Evolutionary conservation across 2,797 vertebrate genomes (phyloP).

Genomic region (Lates japonicus): DNA sequence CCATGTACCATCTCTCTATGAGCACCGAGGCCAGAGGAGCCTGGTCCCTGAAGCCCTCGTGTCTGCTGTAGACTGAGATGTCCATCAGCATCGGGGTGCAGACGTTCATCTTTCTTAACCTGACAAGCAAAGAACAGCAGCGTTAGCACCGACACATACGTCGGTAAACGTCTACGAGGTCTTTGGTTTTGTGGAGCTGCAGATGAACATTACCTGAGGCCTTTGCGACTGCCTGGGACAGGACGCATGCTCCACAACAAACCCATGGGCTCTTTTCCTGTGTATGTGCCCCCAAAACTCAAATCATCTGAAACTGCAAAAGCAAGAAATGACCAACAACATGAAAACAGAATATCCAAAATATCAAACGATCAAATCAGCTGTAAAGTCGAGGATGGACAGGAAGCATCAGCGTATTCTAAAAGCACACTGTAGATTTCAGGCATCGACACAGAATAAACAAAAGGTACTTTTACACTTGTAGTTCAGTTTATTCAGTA

Average conservation of each 20-base stretch:
- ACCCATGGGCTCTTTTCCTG: slow-evolving; percentile 77
- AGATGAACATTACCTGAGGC: slow-evolving; percentile 65
- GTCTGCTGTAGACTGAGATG: slow-evolving; percentile 71
- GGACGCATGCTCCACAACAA: slow-evolving; percentile 81
- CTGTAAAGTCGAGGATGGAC: no score
- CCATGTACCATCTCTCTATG: slow-evolving; percentile 80
- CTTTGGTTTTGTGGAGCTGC: background rate
- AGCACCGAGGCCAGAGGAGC: slow-evolving; percentile 65
- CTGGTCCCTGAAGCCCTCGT: slow-evolving; percentile 63
- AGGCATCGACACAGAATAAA: no score
- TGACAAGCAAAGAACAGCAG: slow-evolving; percentile 14
- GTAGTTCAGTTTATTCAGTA: no score
- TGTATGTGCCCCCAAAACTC: slow-evolving; percentile 79
- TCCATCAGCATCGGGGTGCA: slow-evolving; percentile 65
- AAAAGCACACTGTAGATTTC: no score
- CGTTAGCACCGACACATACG: no score
- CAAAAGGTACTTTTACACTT: no score
- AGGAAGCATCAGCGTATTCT: no score
- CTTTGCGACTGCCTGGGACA: slow-evolving; percentile 68
- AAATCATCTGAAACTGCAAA: slow-evolving; percentile 64
- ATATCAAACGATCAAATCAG: background rate
- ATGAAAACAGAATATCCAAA: background rate
- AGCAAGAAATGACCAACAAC: background rate
- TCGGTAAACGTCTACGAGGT: background rate
- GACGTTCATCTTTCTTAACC: slow-evolving; percentile 76